Evolutionary conservation across 92 coral and sea anemone genomes (phyloP), one percentile per base, ranked within the genome.

Genomic region (Porites divaricata): DNA sequence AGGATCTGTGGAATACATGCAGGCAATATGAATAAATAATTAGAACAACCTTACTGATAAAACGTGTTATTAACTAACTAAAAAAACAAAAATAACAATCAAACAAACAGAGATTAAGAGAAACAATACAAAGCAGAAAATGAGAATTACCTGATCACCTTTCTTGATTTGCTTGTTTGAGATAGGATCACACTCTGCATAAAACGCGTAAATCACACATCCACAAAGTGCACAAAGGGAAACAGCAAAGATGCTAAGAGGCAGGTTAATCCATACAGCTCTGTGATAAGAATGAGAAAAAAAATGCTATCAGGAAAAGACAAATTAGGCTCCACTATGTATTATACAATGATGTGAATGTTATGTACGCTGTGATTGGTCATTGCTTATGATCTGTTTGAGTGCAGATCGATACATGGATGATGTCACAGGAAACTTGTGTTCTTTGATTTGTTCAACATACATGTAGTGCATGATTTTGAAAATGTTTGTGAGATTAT

Each of bases 151-250:
- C 99, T 97, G 99, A 58, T 97, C 99, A 63, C 91, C 93, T 76
- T 90, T 97, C 66, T 93, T 75, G 63, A 97, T 95, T 53, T 59
- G 80, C 16, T 89, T 57, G 49, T 61, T 89, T 64, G 91, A 63
- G 49, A 85, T 97, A 19, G 99, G 99, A 81, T 97, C 99, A 83
- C 99, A 97, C 54, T 93, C 94, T 17, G 89, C 94, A 78, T 95
- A 97, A 78, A 91, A 91, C 35, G 99, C 99, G 84, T 93, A 97
- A 45, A 97, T 97, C 28, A 97, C 99, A 76, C 97, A 93, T n/a
- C 99, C 99, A 88, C 99, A 97, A 57, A 97, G 69, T 2, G 98
- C 93, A 87, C 98, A 97, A 2, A 97, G 95, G 9, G 95, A 89
- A 63, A 97, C 98, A 4, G 96, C 98, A 54, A 95, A 77, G 67